These are phyloP conservation scores for Sebastes matsubarae DNA, from an alignment of 2,797 vertebrate species.

Conservation along the genomic window DNA sequence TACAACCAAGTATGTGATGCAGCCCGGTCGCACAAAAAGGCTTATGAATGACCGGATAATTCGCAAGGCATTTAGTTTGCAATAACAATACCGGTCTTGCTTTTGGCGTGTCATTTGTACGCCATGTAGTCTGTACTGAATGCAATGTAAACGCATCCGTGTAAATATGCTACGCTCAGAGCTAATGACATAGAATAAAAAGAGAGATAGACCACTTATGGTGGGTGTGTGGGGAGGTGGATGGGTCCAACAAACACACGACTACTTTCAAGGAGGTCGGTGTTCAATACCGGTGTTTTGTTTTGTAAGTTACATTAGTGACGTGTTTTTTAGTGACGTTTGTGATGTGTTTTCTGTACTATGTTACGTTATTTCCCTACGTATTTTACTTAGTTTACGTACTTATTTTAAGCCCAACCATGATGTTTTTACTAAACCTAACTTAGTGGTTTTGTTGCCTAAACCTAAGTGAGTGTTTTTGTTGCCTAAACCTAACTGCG, in stretches of 20 bases:
- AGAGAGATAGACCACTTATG: no score
- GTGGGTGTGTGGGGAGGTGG: no score
- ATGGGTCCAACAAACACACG: no score
- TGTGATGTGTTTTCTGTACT: background rate
- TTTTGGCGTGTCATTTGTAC: no score
- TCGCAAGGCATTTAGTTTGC: background rate
- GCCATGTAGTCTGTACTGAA: background rate
- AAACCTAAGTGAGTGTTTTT: no score
- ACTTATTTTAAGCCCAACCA: background rate
- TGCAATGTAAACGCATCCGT: background rate
- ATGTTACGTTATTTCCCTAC: rapidly evolving
- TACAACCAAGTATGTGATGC: rapidly evolving
- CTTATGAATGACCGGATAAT: rapidly evolving
- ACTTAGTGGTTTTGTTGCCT: no score
- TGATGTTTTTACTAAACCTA: background rate
- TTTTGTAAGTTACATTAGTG: background rate
- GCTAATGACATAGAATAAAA: no score
- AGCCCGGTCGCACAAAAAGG: background rate
- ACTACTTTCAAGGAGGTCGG: no score
- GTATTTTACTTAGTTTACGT: background rate
- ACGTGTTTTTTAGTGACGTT: background rate
- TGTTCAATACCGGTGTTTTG: no score
- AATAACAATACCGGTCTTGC: background rate
- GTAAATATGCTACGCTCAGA: background rate
- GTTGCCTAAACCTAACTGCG: no score